Evolutionary conservation across 2,797 vertebrate species (phyloP).

Genomic region (Coregonus ussuriensis): DNA sequence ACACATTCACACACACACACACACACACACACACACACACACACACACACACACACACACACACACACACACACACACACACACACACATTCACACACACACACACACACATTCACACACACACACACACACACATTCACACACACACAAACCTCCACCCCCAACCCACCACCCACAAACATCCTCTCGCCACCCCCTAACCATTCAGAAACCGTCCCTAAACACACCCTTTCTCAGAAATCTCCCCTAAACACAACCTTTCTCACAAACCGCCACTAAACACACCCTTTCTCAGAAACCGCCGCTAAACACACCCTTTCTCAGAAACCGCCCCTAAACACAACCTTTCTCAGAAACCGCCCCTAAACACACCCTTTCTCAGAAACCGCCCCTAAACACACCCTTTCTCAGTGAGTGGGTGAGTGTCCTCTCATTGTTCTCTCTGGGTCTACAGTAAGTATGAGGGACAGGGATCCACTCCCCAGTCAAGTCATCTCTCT

Average conservation of each 20-base stretch:
- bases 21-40: no score
- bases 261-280: no score
- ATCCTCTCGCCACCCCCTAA: not conserved
- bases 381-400: not conserved
- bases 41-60: not conserved
- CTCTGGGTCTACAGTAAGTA: no score
- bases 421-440: no score
- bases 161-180: not conserved
- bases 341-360: no score
- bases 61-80: constrained; percentile 26
- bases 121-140: constrained; percentile 7
- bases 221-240: no score
- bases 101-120: constrained; percentile 16
- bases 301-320: no score
- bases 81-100: not conserved
- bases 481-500: constrained; percentile 24
- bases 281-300: no score
- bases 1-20: constrained; percentile 19
- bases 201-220: not conserved
- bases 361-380: not conserved
- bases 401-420: no score
- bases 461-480: not conserved
- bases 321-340: no score
- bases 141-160: not conserved
- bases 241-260: no score